phyloP scores from a whole-genome alignment of 2,888 invertebrate genomes.

The Pseudoips prasinana region DNA sequence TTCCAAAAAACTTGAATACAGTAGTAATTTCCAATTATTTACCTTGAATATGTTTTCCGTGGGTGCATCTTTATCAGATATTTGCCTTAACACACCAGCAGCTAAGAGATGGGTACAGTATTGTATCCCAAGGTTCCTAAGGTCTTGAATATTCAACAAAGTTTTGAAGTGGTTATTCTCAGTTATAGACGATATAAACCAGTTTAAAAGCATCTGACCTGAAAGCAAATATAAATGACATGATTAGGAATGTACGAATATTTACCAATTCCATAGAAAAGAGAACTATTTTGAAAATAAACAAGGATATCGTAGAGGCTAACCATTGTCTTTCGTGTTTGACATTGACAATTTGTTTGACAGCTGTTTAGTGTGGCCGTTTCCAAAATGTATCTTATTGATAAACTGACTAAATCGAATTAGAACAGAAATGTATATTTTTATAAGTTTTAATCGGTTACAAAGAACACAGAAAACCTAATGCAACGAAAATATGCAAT shows the following conservation, averaged over 20 bases:
- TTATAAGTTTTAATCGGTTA: too few species aligned
- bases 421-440: too few species aligned
- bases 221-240: slow-evolving; percentile 47
- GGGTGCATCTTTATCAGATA: slow-evolving; percentile 87
- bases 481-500: too few species aligned
- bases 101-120: slow-evolving; percentile 94
- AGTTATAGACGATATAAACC: slow-evolving; percentile 90
- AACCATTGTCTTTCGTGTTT: slow-evolving; percentile 8
- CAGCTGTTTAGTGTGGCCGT: slow-evolving; percentile 4
- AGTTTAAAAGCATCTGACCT: slow-evolving; percentile 96
- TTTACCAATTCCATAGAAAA: neutral
- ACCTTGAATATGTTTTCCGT: slow-evolving; percentile 88
- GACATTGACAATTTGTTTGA: slow-evolving; percentile 14
- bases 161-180: slow-evolving; percentile 86
- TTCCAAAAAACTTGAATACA: too few species aligned
- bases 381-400: too few species aligned
- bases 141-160: slow-evolving; percentile 85
- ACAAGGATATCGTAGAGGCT: slow-evolving; percentile 14
- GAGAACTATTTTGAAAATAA: slow-evolving; percentile 13
- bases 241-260: slow-evolving; percentile 7
- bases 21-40: neutral
- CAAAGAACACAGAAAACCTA: too few species aligned
- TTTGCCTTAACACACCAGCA: slow-evolving; percentile 91
- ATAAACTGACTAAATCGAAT: too few species aligned
- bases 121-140: slow-evolving; percentile 89